These are phyloP conservation scores for Simalia tracyae DNA, from an alignment of 2,797 vertebrate genomes.

Conservation along the genomic window DNA sequence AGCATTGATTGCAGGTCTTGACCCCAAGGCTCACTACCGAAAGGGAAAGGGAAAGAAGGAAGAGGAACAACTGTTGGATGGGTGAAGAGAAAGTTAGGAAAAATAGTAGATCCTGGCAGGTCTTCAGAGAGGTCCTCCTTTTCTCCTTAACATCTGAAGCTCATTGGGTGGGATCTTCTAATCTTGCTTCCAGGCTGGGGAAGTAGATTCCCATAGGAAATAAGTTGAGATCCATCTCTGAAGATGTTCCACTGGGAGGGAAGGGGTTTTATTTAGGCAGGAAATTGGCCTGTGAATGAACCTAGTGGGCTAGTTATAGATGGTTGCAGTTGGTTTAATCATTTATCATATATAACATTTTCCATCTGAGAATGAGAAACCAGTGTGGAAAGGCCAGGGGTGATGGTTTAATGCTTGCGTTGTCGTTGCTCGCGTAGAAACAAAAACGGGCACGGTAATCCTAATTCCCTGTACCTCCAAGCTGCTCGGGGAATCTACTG, in stretches of 20 bases:
- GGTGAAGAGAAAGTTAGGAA: background rate
- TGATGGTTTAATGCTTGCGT: background rate
- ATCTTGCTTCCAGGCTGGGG: background rate
- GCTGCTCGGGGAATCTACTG: conserved; percentile 13
- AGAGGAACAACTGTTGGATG: background rate
- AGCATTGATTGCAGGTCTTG: background rate
- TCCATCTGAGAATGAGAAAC: background rate
- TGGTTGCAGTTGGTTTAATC: background rate
- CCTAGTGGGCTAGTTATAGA: background rate
- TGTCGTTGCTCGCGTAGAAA: background rate
- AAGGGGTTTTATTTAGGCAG: background rate
- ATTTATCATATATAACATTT: background rate
- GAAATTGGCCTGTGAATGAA: background rate
- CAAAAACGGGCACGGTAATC: background rate
- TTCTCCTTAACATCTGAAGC: background rate
- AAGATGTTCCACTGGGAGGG: background rate
- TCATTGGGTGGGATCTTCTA: background rate
- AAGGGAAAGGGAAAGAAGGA: background rate
- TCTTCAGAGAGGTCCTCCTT: background rate
- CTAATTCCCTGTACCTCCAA: background rate
- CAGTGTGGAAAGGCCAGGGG: background rate
- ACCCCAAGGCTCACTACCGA: background rate
- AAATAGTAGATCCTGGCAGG: background rate
- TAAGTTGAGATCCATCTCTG: background rate
- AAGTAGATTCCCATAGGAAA: background rate